phyloP scores from a whole-genome alignment of 2,888 invertebrate genomes.

The Monopis laevigella region DNA sequence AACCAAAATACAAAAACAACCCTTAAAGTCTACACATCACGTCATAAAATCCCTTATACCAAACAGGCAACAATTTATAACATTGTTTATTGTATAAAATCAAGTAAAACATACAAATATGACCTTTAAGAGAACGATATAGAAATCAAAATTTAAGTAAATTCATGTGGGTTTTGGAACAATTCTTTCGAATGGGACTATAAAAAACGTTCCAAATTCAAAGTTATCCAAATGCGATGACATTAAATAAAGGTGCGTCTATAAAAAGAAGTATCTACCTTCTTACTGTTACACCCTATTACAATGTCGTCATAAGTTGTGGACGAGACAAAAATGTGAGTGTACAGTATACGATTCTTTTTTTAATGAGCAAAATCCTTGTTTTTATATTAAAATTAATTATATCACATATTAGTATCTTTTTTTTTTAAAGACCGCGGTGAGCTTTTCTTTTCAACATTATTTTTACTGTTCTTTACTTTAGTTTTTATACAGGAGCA shows the following conservation, averaged over 20 bases:
- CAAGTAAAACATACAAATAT: neutral
- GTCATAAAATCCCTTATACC: too few relatives aligned
- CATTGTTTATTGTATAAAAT: slow-evolving; percentile 1
- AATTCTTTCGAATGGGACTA: slow-evolving; percentile 23
- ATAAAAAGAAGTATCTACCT: slow-evolving; percentile 65
- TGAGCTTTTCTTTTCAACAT: too few relatives aligned
- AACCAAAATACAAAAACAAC: neutral
- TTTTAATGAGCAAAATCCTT: too few relatives aligned
- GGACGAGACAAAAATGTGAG: neutral
- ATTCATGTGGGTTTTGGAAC: neutral
- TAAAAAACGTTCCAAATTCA: slow-evolving; percentile 58
- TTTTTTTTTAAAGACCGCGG: too few relatives aligned
- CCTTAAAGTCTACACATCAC: neutral
- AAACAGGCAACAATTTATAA: slow-evolving; percentile 1
- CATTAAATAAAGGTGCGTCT: slow-evolving; percentile 55
- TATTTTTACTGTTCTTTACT: too few relatives aligned
- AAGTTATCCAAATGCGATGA: slow-evolving; percentile 54
- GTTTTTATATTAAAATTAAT: too few relatives aligned
- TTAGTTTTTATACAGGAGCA: too few relatives aligned
- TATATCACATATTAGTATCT: too few relatives aligned
- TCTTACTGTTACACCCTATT: slow-evolving; percentile 49
- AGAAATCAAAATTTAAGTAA: too few relatives aligned
- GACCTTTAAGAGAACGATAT: too few relatives aligned
- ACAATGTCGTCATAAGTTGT: slow-evolving; percentile 32
- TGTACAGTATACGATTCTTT: too few relatives aligned